Evolutionary conservation across 2,113 vertebrate genomes (phyloP), one percentile per base, ranked within the genome.

Genomic region (Tyrannus savana): DNA sequence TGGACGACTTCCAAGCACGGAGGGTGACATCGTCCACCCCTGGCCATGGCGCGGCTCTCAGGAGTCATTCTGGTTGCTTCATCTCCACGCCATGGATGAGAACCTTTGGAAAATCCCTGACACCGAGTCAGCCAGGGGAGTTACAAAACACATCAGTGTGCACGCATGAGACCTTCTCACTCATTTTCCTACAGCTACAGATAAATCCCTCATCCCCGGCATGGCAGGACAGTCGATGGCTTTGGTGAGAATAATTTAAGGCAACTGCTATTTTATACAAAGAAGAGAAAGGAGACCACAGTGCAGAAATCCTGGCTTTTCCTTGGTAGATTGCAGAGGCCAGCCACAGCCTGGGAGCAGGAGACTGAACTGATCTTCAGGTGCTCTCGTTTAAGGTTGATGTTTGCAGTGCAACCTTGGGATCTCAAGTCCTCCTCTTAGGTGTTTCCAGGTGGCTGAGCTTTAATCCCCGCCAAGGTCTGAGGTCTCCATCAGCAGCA

Each of bases 221-320:
- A 88, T 24, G 60, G 87, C 93, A 94, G 89, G 73, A 90, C 81
- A 91, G 87, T 92, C 85, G 93, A 94, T 93, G 94, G 78, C 90
- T 96, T 96, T 93, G 93, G 94, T 94, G 90, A 96, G 94, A 95
- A 96, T 83, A 93, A 93, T 84, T 96, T 96, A 97, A 97, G 96
- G 97, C 96, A 97, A 97, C 84, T 94, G 95, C 89, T 96, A 81
- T 78, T 97, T 96, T 93, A 94, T 67, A 95, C 58, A 88, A 95
- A 96, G 76, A 92, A 95, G 87, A 93, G 72, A 77, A 77, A 89
- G 91, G 80, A 96, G 87, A 79, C 59, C 84, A 59, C 89, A 67
- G 68, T 59, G 83, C 95, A 95, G 94, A 91, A 94, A 94, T 66
- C 68, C 90, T 96, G 87, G 80, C 63, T 97, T 97, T 90, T 56